Evolutionary conservation across 2,113 vertebrate species (phyloP).

Genomic region (Hippocampus barbouri): DNA sequence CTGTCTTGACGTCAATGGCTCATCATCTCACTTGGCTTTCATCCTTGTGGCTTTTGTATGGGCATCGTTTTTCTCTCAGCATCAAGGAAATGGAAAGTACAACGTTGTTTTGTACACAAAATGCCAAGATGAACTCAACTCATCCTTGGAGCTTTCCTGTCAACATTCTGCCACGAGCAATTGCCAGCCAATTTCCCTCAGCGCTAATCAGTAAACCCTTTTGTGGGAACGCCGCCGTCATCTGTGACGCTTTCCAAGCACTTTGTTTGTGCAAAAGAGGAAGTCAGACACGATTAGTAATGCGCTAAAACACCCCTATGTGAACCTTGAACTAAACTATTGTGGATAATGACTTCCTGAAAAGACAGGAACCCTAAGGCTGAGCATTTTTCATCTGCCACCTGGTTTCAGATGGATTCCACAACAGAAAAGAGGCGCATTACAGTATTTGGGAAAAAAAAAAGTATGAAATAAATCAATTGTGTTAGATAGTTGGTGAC

Average conservation of each 20-base stretch:
- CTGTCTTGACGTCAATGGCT: slow-evolving; percentile 13
- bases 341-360: background rate
- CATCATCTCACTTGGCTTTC: slow-evolving; percentile 2
- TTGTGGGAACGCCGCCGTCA: slow-evolving; percentile 45
- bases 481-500: background rate
- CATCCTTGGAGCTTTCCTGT: slow-evolving; percentile 2
- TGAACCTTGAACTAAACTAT: background rate
- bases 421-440: background rate
- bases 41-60: slow-evolving; percentile 13
- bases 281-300: background rate
- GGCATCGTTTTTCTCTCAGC: slow-evolving; percentile 5
- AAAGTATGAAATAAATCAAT: background rate
- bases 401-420: slow-evolving; percentile 9
- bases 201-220: background rate
- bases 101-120: background rate
- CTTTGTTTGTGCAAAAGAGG: background rate
- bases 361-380: background rate
- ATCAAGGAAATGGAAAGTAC: slow-evolving; percentile 17
- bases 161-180: background rate
- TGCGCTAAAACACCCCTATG: background rate
- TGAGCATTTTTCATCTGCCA: slow-evolving; percentile 5
- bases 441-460: too few species aligned
- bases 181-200: background rate
- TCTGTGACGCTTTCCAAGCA: background rate
- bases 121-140: background rate